These are phyloP conservation scores for Melanotus villosus DNA, from an alignment of 2,888 invertebrate genomes.

Conservation along the genomic window DNA sequence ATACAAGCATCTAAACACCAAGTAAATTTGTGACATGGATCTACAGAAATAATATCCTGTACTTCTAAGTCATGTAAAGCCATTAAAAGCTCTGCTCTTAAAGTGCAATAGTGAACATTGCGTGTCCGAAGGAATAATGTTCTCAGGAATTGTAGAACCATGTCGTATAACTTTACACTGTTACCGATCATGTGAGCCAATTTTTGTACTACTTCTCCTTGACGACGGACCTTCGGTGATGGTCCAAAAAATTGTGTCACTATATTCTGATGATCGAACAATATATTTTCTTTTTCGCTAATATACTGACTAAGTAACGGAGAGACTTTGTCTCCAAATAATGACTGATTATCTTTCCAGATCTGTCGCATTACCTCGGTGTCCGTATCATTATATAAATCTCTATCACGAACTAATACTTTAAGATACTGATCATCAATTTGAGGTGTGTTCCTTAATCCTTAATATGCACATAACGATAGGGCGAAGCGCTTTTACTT, in stretches of 20 bases:
- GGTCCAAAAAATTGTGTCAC: slow-evolving; percentile 90
- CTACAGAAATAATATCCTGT: slow-evolving; percentile 96
- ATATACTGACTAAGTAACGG: slow-evolving; percentile 95
- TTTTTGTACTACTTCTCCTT: slow-evolving; percentile 94
- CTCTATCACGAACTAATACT: slow-evolving; percentile 85
- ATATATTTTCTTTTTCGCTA: slow-evolving; percentile 91
- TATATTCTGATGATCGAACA: slow-evolving; percentile 90
- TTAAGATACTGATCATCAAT: slow-evolving; percentile 92
- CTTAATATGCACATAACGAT: slow-evolving; percentile 96
- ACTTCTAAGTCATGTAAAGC: slow-evolving; percentile 96
- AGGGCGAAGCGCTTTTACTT: slow-evolving; percentile 90
- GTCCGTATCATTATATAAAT: slow-evolving; percentile 93
- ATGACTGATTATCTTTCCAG: slow-evolving; percentile 97
- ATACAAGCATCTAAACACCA: slow-evolving; percentile 99
- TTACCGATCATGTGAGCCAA: slow-evolving; percentile 96
- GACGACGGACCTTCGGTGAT: slow-evolving; percentile 87
- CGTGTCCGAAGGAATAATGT: slow-evolving; percentile 93
- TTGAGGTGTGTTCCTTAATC: slow-evolving; percentile 90
- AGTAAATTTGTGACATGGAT: slow-evolving; percentile 98
- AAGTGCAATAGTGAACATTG: slow-evolving; percentile 96
- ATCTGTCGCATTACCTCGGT: slow-evolving; percentile 98
- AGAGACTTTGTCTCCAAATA: slow-evolving; percentile 98
- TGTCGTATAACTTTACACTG: slow-evolving; percentile 93
- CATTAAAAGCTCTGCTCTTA: slow-evolving; percentile 95
- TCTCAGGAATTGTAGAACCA: slow-evolving; percentile 94